Conservation (phyloP, 2,888 invertebrate genomes). For the Drosophila algonquin region DNA sequence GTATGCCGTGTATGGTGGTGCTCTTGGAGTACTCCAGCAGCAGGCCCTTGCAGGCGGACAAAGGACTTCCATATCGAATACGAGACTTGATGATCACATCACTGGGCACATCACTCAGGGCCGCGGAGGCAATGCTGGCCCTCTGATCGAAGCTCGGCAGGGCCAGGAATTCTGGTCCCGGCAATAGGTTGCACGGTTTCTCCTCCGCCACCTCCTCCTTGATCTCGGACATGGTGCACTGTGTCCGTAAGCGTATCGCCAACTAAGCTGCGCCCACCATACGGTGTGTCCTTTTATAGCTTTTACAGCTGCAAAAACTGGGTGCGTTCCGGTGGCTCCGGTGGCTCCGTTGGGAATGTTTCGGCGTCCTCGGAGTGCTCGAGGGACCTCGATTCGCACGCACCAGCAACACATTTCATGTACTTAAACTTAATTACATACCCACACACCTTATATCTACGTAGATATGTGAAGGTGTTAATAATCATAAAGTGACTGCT, state of each 20-base stretch:
- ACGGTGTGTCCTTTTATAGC: constrained; percentile 59
- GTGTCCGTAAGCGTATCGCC: constrained; percentile 9
- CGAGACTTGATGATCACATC: constrained; percentile 82
- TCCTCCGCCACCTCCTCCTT: constrained; percentile 19
- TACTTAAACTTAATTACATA: constrained; percentile 46
- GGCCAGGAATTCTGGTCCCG: constrained; percentile 64
- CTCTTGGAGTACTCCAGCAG: constrained; percentile 81
- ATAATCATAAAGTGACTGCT: neutral
- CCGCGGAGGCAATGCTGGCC: constrained; percentile 76
- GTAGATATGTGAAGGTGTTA: neutral
- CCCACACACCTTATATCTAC: neutral
- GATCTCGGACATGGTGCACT: constrained; percentile 39
- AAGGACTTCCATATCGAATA: constrained; percentile 79
- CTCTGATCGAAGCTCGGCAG: constrained; percentile 60
- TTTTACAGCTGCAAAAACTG: neutral
- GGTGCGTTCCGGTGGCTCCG: constrained; percentile 29
- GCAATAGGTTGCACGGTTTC: constrained; percentile 54
- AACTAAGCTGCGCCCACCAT: constrained; percentile 43
- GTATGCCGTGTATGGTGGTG: constrained; percentile 82
- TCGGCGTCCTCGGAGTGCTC: neutral
- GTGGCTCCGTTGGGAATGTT: constrained; percentile 26
- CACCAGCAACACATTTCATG: constrained; percentile 18
- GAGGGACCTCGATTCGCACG: constrained; percentile 39
- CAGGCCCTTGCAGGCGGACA: constrained; percentile 79
- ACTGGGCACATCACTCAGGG: constrained; percentile 82